These are phyloP conservation scores for Suricata suricatta DNA, from an alignment of 2,113 vertebrate species.

Conservation along the genomic window DNA sequence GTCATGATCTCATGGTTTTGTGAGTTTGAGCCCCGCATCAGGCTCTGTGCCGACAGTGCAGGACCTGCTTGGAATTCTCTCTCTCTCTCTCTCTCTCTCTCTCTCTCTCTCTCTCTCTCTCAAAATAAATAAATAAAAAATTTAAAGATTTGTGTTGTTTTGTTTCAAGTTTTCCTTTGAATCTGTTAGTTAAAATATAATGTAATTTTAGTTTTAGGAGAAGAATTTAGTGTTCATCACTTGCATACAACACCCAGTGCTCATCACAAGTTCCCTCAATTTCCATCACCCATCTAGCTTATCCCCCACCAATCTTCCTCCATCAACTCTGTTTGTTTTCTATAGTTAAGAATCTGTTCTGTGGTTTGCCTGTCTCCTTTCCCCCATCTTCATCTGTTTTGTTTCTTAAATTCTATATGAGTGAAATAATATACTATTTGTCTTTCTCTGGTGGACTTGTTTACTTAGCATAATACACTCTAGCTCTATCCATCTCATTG, in stretches of 20 bases:
- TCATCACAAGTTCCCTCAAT: not conserved
- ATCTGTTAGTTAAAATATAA: not conserved
- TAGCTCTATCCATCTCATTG: not conserved
- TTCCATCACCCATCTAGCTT: not conserved
- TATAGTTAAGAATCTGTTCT: not conserved
- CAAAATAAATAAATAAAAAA: no score
- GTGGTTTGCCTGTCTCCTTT: not conserved
- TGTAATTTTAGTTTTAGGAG: not conserved
- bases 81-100: no score
- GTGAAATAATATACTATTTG: not conserved
- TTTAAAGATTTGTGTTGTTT: not conserved
- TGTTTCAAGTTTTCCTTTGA: not conserved
- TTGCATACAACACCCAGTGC: not conserved
- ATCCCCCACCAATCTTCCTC: not conserved
- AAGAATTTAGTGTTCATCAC: not conserved
- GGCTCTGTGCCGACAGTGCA: no score
- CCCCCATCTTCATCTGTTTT: not conserved
- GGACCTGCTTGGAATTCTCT: no score
- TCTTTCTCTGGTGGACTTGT: not conserved
- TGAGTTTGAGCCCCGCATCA: no score
- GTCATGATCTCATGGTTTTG: no score
- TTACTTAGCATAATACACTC: not conserved
- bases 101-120: no score
- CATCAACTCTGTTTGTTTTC: not conserved
- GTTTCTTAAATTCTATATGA: not conserved